Percentiles rank a stretch among this genome's conserved stretches.
Evolutionary conservation across 2,888 invertebrate species (phyloP).

Genomic region (Girardia tigrina): DNA sequence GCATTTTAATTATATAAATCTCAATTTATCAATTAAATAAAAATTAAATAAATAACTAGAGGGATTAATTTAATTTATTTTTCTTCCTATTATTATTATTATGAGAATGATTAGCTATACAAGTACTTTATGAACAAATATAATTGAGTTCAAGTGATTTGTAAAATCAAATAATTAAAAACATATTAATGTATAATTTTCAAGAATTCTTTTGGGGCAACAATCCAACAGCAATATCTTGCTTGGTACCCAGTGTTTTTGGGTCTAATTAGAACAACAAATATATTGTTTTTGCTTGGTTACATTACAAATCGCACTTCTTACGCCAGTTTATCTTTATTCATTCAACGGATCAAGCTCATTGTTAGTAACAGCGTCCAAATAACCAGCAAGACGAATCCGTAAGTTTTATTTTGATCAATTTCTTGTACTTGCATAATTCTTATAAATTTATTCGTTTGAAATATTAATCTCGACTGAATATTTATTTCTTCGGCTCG

Average conservation of each 20-base stretch:
- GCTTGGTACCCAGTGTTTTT: slow-evolving; percentile 5
- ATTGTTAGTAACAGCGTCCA: slow-evolving; percentile 8
- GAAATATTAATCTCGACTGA: too few relatives aligned
- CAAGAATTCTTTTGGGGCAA: neutral
- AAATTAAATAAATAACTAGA: too few relatives aligned
- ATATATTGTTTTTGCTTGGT: neutral
- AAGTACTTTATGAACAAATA: too few relatives aligned
- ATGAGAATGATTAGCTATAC: too few relatives aligned
- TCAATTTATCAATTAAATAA: too few relatives aligned
- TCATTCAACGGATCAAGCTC: neutral
- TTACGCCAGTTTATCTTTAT: neutral
- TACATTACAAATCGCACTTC: neutral
- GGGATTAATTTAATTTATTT: too few relatives aligned
- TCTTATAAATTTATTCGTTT: neutral
- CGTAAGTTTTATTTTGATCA: neutral
- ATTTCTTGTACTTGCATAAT: neutral
- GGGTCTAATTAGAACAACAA: neutral
- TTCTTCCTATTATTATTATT: too few relatives aligned
- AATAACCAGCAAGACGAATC: neutral
- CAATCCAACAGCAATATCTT: slow-evolving; percentile 1
- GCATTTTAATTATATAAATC: too few relatives aligned
- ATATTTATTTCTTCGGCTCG: too few relatives aligned
- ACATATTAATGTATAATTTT: too few relatives aligned
- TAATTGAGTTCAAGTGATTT: too few relatives aligned
- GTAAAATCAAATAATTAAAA: too few relatives aligned